Conservation (phyloP, 2,888 invertebrate species). For the Megastigmus dorsalis region DNA sequence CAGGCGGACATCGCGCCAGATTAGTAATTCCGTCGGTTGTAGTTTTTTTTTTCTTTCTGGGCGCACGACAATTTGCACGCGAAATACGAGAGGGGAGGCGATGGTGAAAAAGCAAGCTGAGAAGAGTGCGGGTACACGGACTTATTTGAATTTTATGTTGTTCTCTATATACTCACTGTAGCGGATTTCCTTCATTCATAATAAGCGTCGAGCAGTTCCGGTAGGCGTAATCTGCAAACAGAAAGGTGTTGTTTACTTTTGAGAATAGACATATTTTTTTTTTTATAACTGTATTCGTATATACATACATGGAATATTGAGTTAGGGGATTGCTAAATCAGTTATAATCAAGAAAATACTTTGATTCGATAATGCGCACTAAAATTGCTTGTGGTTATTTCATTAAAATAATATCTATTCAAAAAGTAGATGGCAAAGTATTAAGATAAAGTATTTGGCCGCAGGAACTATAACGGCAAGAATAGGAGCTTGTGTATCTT, state of each 20-base stretch:
- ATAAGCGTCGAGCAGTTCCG: not conserved
- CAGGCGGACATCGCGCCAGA: not conserved
- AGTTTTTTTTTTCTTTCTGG: not conserved
- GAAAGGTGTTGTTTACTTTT: not conserved
- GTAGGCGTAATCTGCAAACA: conserved; percentile 11
- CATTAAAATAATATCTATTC: too few species aligned
- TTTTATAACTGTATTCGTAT: too few species aligned
- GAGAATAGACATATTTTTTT: too few species aligned
- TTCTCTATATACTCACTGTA: conserved; percentile 16
- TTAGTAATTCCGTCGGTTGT: conserved; percentile 10
- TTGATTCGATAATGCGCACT: too few species aligned
- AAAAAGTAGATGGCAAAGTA: too few species aligned
- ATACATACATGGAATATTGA: too few species aligned
- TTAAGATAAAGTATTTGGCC: too few species aligned
- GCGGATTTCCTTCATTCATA: conserved; percentile 4
- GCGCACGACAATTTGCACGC: not conserved
- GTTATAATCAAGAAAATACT: too few species aligned
- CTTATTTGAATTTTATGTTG: not conserved
- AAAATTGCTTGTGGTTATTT: too few species aligned
- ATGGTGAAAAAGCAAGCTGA: not conserved
- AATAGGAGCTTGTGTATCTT: too few species aligned
- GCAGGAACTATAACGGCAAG: too few species aligned
- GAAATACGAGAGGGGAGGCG: not conserved
- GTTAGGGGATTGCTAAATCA: too few species aligned
- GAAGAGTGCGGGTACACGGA: not conserved